Conservation (phyloP, 2,113 vertebrate species). For the Sinocyclocheilus maitianheensis region DNA sequence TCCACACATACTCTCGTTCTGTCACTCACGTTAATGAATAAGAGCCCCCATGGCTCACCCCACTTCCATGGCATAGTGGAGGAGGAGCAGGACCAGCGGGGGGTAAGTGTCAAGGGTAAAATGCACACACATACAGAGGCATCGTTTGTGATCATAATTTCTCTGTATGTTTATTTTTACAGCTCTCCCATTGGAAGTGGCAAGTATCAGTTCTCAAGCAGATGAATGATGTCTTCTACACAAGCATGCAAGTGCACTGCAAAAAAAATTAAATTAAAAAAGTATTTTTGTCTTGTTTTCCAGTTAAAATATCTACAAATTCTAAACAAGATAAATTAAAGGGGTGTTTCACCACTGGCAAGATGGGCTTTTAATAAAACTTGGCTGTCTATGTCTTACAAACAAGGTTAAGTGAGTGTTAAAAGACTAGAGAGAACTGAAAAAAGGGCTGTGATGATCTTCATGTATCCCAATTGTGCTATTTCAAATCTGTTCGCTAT, state of each 20-base stretch:
- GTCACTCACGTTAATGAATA: slow-evolving; percentile 59
- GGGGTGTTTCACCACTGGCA: not conserved
- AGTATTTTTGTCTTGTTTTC: not conserved
- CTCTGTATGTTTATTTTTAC: not conserved
- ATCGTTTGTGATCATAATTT: not conserved
- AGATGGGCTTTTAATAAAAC: not conserved
- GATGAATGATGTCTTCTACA: not conserved
- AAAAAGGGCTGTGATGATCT: not conserved
- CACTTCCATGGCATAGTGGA: slow-evolving; percentile 36
- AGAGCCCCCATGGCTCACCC: slow-evolving; percentile 52
- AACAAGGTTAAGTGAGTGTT: no score
- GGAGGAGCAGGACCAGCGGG: slow-evolving; percentile 16
- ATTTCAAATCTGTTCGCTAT: not conserved
- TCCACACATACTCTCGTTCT: slow-evolving; percentile 35
- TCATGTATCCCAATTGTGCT: not conserved
- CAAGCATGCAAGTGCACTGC: not conserved
- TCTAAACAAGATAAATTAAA: not conserved
- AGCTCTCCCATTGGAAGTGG: not conserved
- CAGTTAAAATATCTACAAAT: not conserved
- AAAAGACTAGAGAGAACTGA: not conserved
- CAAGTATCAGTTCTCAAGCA: not conserved
- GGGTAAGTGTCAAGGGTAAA: not conserved
- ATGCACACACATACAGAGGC: slow-evolving; percentile 3
- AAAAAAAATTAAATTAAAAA: not conserved
- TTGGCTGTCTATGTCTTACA: no score